Evolutionary conservation across 2,797 vertebrate genomes (phyloP), one percentile per base, ranked within the genome.

Genomic region (Darevskia mixta): DNA sequence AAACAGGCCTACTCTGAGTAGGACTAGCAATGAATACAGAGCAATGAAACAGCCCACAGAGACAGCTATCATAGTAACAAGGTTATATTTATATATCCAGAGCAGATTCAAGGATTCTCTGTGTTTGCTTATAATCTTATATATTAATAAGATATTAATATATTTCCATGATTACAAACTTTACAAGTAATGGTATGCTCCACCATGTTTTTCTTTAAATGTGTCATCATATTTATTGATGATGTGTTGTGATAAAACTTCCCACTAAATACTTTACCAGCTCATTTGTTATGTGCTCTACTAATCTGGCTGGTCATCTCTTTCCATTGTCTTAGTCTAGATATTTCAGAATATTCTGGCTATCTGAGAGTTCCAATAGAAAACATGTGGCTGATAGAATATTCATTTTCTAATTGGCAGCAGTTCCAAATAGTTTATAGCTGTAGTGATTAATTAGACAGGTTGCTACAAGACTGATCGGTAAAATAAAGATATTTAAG

Each of bases 21-120:
- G 49, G 49, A 55, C 49, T 55, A 55, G 49, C 49, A 55, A 55
- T 55, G 49, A 55, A 11, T 55, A 10, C 49, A 71, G 4, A 55
- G 49, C 49, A 55, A 55, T 55, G 49, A 55, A 11, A 10, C 49
- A 71, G 4, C n/a, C 27, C 9, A 71, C 49, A 8, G 76, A 32
- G 5, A 32, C 4, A 49, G 29, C 92, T 91, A 82, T 88, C 92
- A 61, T 78, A 92, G 79, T 58, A 92, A 77, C 75, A 80, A 69
- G 61, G 93, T 4, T 90, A 81, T 15, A 64, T 15, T 84, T 45
- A 77, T 88, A 90, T 89, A 91, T 93, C 10, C 69, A 86, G 80
- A 87, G 92, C 0, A 85, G 29, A 93, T 91, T 94, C 83, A 9
- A 3, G 23, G 88, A 89, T 93, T 91, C 89, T 82, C 90, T 82